Evolutionary conservation across 2,113 vertebrate species (phyloP).

Genomic region (Lethenteron reissneri): DNA sequence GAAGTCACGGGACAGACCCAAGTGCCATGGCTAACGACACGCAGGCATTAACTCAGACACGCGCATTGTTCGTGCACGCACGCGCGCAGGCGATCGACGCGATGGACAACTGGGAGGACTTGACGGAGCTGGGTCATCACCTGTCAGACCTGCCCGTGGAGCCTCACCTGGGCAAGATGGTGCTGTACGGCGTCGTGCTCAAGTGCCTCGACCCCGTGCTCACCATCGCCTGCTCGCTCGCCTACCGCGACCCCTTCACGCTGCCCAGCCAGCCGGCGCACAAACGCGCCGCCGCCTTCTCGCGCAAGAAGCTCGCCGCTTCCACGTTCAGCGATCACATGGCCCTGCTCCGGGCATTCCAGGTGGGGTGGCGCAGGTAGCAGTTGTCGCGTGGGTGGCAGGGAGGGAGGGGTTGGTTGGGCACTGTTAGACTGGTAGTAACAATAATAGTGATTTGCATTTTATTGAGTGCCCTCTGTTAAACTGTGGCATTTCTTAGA

Average conservation of each 20-base stretch:
- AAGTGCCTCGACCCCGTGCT: conserved; percentile 89
- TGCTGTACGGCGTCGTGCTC: conserved; percentile 54
- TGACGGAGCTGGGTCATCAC: conserved; percentile 74
- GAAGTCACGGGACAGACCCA: too few relatives aligned
- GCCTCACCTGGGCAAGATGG: conserved; percentile 93
- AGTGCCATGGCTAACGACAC: too few relatives aligned
- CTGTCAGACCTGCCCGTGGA: conserved; percentile 69
- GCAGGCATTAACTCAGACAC: too few relatives aligned
- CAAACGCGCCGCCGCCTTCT: conserved; percentile 45
- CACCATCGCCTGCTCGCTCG: conserved; percentile 70
- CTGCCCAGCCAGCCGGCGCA: conserved; percentile 51
- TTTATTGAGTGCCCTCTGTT: too few relatives aligned
- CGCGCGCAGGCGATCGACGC: conserved; percentile 51
- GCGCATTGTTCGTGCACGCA: too few relatives aligned
- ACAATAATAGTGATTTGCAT: too few relatives aligned
- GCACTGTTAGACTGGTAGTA: too few relatives aligned
- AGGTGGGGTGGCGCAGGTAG: conserved; percentile 28
- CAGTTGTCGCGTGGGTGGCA: too few relatives aligned
- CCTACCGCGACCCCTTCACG: conserved; percentile 63
- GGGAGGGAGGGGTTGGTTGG: too few relatives aligned
- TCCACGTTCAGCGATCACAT: conserved; percentile 81
- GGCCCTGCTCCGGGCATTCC: conserved; percentile 73
- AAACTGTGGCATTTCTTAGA: too few relatives aligned
- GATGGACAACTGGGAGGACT: conserved; percentile 65
- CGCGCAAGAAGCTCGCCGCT: conserved; percentile 47